Percentiles rank a stretch among this genome's conserved stretches.
phyloP scores from a whole-genome alignment of 2,888 invertebrate genomes.

The Bombylius discolor region DNA sequence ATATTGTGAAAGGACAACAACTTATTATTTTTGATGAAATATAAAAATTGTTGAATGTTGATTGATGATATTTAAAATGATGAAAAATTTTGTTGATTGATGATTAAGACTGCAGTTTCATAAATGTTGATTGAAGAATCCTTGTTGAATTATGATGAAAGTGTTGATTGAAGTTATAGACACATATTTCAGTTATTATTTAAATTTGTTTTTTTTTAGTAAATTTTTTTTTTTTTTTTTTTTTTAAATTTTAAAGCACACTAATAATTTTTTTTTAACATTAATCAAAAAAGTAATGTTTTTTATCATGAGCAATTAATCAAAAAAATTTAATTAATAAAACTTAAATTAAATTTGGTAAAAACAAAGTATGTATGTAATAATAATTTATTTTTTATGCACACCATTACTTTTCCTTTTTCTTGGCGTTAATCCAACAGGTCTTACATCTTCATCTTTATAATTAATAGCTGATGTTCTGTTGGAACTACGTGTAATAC shows the following conservation, averaged over 20 bases:
- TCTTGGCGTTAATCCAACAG: not conserved
- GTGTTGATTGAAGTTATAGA: not conserved
- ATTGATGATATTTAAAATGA: not conserved
- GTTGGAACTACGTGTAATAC: conserved; percentile 7
- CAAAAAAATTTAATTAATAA: too few species aligned
- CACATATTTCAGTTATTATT: not conserved
- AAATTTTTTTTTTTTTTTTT: not conserved
- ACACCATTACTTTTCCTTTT: conserved; percentile 3
- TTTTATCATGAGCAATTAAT: too few species aligned
- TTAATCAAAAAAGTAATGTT: not conserved
- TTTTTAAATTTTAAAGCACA: too few species aligned
- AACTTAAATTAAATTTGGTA: not conserved
- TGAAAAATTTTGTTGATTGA: conserved; percentile 1
- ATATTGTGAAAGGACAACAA: conserved; percentile 8
- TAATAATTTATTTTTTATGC: not conserved
- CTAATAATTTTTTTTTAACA: too few species aligned
- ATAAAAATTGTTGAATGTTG: not conserved
- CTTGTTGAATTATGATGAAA: not conserved
- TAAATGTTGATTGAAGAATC: conserved; percentile 5
- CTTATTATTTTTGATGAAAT: not conserved
- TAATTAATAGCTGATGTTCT: conserved; percentile 1
- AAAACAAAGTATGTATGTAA: not conserved
- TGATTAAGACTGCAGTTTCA: not conserved
- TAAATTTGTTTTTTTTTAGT: not conserved
- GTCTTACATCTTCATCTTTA: conserved; percentile 1